Percentiles rank a stretch among this genome's conserved stretches.
Evolutionary conservation across 2,797 vertebrate species (phyloP).

Genomic region (Xiphophorus birchmanni): DNA sequence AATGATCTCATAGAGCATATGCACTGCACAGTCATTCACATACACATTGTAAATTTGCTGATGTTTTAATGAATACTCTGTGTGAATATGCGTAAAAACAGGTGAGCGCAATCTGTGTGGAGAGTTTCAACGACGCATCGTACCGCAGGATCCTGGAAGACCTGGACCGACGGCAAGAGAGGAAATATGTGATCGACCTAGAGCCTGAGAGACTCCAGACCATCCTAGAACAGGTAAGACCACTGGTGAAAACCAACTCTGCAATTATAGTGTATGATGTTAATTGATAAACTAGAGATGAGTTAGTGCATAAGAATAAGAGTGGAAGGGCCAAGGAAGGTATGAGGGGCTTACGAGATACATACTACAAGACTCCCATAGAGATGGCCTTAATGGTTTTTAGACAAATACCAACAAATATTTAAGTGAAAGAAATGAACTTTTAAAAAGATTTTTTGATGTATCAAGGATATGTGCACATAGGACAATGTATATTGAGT

Average conservation of each 20-base stretch:
- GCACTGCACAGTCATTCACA: slow-evolving; percentile 1
- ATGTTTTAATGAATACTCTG: background rate
- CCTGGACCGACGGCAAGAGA: slow-evolving; percentile 93
- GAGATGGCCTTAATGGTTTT: too few species aligned
- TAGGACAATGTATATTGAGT: too few species aligned
- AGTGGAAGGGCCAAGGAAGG: background rate
- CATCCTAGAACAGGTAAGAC: slow-evolving; percentile 92
- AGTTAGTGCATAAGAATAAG: background rate
- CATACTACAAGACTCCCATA: background rate
- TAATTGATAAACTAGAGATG: background rate
- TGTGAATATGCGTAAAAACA: slow-evolving; percentile 31
- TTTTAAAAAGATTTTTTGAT: too few species aligned
- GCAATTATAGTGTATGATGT: background rate
- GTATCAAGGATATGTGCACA: too few species aligned
- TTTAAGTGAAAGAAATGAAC: too few species aligned
- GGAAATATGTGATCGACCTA: slow-evolving; percentile 95
- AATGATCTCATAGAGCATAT: slow-evolving; percentile 5
- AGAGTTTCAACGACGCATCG: slow-evolving; percentile 95
- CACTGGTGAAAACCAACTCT: slow-evolving; percentile 25
- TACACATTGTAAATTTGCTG: slow-evolving; percentile 9
- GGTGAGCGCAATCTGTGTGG: slow-evolving; percentile 94
- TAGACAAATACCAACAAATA: too few species aligned
- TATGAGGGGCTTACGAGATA: background rate
- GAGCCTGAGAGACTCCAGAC: slow-evolving; percentile 94
- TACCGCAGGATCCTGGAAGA: slow-evolving; percentile 93